Base-by-base conservation (phyloP, 2,797 vertebrate genomes). In the Leuciscus waleckii region DNA sequence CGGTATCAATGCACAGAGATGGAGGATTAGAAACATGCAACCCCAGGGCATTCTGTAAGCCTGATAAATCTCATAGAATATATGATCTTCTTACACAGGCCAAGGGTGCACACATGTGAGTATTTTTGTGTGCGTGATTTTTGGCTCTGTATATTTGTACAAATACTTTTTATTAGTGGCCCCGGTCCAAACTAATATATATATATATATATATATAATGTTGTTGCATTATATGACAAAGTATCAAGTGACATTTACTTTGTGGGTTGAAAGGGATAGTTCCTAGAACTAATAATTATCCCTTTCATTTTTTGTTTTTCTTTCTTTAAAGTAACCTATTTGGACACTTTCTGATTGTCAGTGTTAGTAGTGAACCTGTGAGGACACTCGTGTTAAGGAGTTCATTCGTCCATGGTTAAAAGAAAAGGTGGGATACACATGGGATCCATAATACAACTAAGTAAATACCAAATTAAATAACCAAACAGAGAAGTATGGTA, bases 11-110 rank as follows among this genome's bases (percentile, higher is more conserved):
- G 90, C 85, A 86, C 68, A 77, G 76, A 90, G 90, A 92, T 92
- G 70, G 71, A 87, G 89, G 82, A 87, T 83, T 86, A 78, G 69
- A 77, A 79, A 77, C 49, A 58, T 61, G 68, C 69, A 65, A 41
- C 86, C 82, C 81, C 49, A 49, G 79, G 88, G 69, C 77, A 39
- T 80, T 92, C 84, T 89, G 76, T 90, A 88, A 92, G 6, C 67
- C 89, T 86, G 88, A 84, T 87, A 89, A 92, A 92, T 93, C 88
- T 87, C 88, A 93, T 89, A 89, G 68, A 35, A 17, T 88, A 92
- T 92, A 90, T 89, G 90, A 84, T 92, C 77, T 90, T 91, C 90
- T 93, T 93, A 93, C 91, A 94, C 91, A 92, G 93, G 90, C 90
- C 91, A 92, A 92, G 80, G 26, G 58, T 73, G 76, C 43, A 43